Evolutionary conservation across 2,797 vertebrate species (phyloP).

Genomic region (Agapornis canus): DNA sequence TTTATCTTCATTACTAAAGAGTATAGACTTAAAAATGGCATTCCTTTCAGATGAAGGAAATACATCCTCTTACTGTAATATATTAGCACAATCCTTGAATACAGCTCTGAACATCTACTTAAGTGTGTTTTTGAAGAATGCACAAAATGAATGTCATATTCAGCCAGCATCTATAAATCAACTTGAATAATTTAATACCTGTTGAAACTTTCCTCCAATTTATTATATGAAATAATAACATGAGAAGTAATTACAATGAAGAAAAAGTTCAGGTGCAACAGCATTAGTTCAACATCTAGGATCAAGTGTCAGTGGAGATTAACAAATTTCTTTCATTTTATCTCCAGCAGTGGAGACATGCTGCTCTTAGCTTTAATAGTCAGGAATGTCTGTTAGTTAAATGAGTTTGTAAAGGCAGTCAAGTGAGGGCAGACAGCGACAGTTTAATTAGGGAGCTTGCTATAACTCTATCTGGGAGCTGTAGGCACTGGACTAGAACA

Average conservation of each 20-base stretch:
- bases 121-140: conserved; percentile 63
- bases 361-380: conserved; percentile 72
- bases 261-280: conserved; percentile 76
- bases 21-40: neutral
- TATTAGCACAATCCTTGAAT: neutral
- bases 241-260: conserved; percentile 77
- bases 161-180: conserved; percentile 71
- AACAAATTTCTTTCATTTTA: conserved; percentile 79
- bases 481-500: conserved; percentile 75
- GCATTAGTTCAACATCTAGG: conserved; percentile 72
- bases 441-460: conserved; percentile 81
- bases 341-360: conserved; percentile 71
- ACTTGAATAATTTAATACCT: conserved; percentile 76
- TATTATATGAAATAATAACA: conserved; percentile 79
- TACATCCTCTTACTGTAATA: neutral
- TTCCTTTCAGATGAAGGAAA: conserved; percentile 58
- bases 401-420: conserved; percentile 77
- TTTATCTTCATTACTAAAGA: conserved; percentile 6
- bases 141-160: conserved; percentile 67
- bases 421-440: conserved; percentile 77
- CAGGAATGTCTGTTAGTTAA: conserved; percentile 81
- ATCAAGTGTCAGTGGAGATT: conserved; percentile 74
- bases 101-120: conserved; percentile 16
- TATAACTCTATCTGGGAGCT: conserved; percentile 79
- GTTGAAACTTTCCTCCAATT: conserved; percentile 78